Conservation (phyloP, 2,888 invertebrate species). For the Caenorhabditis sp. region DNA sequence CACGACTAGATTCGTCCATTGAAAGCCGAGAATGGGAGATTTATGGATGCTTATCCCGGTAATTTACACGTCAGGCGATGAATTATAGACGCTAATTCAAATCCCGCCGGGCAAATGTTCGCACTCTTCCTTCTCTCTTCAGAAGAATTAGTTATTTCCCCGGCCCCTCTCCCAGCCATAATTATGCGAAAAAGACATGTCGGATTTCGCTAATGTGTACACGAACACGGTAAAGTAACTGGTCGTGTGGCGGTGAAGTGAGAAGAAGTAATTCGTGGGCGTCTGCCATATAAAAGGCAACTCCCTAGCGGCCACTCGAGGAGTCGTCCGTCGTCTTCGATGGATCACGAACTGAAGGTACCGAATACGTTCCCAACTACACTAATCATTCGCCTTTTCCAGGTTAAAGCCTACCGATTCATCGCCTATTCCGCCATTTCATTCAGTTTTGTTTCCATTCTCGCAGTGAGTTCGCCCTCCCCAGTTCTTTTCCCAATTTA, state of each 20-base stretch:
- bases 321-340: background rate
- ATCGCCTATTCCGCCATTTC: constrained; percentile 53
- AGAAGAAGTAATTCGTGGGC: background rate
- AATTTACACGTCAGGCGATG: background rate
- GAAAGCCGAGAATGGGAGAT: background rate
- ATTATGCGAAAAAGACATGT: constrained; percentile 7
- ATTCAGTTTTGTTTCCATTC: constrained; percentile 48
- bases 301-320: constrained; percentile 1
- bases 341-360: constrained; percentile 30
- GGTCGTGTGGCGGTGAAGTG: constrained; percentile 8
- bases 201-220: constrained; percentile 5
- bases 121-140: constrained; percentile 7
- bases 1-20: background rate
- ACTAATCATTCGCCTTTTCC: background rate
- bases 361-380: background rate
- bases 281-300: background rate
- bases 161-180: background rate
- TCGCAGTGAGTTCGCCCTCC: constrained; percentile 31
- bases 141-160: background rate
- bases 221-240: constrained; percentile 24
- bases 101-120: constrained; percentile 10
- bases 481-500: background rate
- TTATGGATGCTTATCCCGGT: background rate
- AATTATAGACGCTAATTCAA: background rate
- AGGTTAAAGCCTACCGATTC: constrained; percentile 51